These are phyloP conservation scores for Calephelis nemesis DNA, from an alignment of 1,140 invertebrate genomes.

Conservation along the genomic window DNA sequence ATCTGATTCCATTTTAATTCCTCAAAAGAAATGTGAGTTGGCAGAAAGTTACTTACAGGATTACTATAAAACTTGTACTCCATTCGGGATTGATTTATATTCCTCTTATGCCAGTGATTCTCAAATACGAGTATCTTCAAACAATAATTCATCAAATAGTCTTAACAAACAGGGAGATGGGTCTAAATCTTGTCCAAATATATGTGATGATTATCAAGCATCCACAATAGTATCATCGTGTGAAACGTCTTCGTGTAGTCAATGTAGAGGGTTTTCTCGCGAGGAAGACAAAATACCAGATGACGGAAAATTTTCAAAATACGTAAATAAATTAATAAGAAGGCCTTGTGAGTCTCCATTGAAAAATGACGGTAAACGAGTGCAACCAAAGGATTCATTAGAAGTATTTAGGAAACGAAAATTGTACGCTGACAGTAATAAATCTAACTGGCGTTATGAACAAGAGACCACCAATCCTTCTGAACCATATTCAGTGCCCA, in stretches of 20 bases:
- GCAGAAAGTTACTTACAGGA: conserved; percentile 58
- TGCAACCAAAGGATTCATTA: conserved; percentile 57
- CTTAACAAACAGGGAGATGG: conserved; percentile 41
- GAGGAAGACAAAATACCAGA: conserved; percentile 28
- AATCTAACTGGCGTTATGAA: conserved; percentile 42
- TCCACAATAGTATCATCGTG: conserved; percentile 45
- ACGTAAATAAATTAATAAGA: conserved; percentile 39
- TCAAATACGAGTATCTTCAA: conserved; percentile 38
- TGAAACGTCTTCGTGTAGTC: conserved; percentile 40
- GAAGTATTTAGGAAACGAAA: conserved; percentile 56
- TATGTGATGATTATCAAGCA: conserved; percentile 45
- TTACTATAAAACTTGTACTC: conserved; percentile 47
- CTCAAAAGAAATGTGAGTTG: conserved; percentile 49
- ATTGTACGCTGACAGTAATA: conserved; percentile 45
- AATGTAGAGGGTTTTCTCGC: conserved; percentile 25
- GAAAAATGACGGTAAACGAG: conserved; percentile 31
- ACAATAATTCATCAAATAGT: conserved; percentile 38
- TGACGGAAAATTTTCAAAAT: conserved; percentile 29
- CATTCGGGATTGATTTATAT: conserved; percentile 45
- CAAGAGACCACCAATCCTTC: conserved; percentile 14
- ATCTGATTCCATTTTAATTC: conserved; percentile 31
- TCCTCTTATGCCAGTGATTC: conserved; percentile 52
- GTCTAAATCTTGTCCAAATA: conserved; percentile 53
- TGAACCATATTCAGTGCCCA: conserved; percentile 30
- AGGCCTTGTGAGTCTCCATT: conserved; percentile 20